Evolutionary conservation across 2,797 vertebrate genomes (phyloP).

Genomic region (Microctenopoma steveboyesi): DNA sequence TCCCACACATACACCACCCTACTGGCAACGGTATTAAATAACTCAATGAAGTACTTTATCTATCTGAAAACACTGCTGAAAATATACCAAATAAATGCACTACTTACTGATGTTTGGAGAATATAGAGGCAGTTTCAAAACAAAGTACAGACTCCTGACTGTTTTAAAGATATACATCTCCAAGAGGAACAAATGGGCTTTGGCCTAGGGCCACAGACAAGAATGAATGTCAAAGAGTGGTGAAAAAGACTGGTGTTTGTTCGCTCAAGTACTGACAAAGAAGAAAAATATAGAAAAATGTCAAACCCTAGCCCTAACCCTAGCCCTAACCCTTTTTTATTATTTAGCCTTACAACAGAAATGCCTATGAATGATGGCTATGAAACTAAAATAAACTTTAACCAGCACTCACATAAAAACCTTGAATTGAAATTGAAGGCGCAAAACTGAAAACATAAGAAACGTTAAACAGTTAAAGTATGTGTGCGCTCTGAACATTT

Average conservation of each 20-base stretch:
- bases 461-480: background rate
- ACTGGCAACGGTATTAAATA: background rate
- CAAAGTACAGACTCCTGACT: too few relatives aligned
- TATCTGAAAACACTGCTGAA: background rate
- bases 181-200: background rate
- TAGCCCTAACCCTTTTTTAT: too few relatives aligned
- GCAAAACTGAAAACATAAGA: background rate
- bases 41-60: background rate
- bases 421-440: background rate
- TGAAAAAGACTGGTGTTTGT: background rate
- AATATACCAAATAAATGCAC: background rate
- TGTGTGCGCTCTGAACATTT: conserved; percentile 13
- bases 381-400: background rate
- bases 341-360: too few relatives aligned
- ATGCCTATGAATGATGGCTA: background rate
- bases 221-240: background rate
- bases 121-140: too few relatives aligned
- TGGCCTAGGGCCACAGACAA: background rate
- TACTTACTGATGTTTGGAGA: background rate
- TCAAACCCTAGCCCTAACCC: background rate
- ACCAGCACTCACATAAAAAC: background rate
- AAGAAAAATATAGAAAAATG: background rate
- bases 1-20: background rate
- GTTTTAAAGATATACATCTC: too few relatives aligned
- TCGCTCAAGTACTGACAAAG: too few relatives aligned